Conservation (phyloP, 2,797 vertebrate species). For the Meda fulgida region DNA sequence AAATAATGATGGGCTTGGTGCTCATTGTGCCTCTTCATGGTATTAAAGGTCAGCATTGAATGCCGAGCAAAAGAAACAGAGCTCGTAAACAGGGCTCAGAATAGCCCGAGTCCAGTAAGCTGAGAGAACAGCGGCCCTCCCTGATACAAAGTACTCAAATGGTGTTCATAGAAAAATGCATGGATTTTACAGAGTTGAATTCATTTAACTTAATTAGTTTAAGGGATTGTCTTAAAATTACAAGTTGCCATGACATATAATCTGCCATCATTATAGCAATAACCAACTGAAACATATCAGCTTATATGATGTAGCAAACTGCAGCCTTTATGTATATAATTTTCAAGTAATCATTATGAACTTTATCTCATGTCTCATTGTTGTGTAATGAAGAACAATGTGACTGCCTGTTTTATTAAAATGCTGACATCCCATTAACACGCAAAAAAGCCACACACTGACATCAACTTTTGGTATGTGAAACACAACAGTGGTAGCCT, state of each 20-base stretch:
- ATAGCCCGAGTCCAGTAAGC: constrained; percentile 48
- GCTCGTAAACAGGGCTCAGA: constrained; percentile 47
- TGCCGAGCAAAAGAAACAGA: constrained; percentile 46
- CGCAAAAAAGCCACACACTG: neutral
- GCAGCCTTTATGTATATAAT: neutral
- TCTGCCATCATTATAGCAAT: neutral
- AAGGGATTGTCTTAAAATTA: too few species aligned
- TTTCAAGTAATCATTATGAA: neutral
- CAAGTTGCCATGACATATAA: neutral
- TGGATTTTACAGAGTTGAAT: neutral
- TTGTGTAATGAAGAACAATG: neutral
- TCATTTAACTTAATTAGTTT: neutral
- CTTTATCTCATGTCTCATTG: neutral
- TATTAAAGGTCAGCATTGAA: constrained; percentile 62
- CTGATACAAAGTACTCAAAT: constrained; percentile 15
- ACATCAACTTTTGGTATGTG: neutral
- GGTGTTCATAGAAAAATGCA: neutral
- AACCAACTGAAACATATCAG: neutral
- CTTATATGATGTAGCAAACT: neutral
- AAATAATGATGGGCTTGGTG: constrained; percentile 65
- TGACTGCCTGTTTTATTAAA: neutral
- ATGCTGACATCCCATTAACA: neutral
- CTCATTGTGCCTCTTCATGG: constrained; percentile 64
- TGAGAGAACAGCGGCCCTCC: constrained; percentile 33
- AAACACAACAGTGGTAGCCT: neutral